Conservation (phyloP, 2,797 vertebrate genomes). For the Silurus lanzhouensis region DNA sequence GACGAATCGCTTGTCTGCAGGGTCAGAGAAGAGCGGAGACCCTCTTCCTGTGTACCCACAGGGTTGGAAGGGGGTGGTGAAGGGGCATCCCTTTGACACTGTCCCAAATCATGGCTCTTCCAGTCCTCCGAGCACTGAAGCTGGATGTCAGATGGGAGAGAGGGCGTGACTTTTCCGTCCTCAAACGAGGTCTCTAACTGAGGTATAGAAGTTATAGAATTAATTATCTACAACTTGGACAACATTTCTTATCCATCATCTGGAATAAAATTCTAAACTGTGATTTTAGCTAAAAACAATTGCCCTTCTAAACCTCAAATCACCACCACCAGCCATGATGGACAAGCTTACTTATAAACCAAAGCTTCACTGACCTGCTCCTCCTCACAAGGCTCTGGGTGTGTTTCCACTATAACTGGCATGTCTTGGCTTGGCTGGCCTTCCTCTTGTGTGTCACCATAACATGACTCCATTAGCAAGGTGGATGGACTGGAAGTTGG, state of each 20-base stretch:
- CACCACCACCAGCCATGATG: background rate
- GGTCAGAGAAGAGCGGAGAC: constrained; percentile 71
- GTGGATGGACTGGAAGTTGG: constrained; percentile 65
- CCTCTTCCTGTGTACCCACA: constrained; percentile 57
- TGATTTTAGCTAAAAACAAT: background rate
- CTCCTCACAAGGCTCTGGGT: constrained; percentile 69
- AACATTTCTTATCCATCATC: background rate
- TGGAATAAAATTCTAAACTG: background rate
- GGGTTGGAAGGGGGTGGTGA: constrained; percentile 59
- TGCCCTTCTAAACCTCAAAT: background rate
- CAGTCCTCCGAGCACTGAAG: constrained; percentile 72
- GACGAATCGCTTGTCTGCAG: constrained; percentile 63
- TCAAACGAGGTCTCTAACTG: constrained; percentile 68
- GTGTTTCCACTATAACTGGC: constrained; percentile 69
- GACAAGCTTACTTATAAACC: background rate
- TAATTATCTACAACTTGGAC: background rate
- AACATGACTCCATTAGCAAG: constrained; percentile 69
- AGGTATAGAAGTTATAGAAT: constrained; percentile 20
- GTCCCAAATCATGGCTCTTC: constrained; percentile 55
- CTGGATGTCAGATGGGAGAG: constrained; percentile 70
- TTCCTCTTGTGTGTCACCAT: constrained; percentile 60
- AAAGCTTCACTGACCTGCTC: constrained; percentile 66
- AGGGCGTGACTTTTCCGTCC: constrained; percentile 65
- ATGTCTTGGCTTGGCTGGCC: constrained; percentile 48
- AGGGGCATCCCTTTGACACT: constrained; percentile 57